phyloP scores from a whole-genome alignment of 2,797 vertebrate genomes.

The Cygnus olor region DNA sequence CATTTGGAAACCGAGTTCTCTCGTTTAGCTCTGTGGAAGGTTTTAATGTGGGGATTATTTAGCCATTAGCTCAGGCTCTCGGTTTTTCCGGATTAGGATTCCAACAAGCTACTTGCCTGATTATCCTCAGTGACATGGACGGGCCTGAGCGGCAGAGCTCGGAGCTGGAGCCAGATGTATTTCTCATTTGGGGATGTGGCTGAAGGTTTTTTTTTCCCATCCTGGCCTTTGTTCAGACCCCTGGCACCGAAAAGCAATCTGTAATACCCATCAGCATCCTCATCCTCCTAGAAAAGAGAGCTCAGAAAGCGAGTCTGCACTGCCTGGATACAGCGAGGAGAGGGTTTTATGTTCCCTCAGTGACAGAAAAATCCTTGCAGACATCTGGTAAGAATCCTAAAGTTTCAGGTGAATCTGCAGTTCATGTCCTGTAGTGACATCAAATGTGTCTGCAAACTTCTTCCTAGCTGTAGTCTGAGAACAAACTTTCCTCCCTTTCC shows the following conservation, averaged over 20 bases:
- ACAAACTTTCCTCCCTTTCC: neutral
- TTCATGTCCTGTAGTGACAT: neutral
- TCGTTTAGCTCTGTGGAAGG: neutral
- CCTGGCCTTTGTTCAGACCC: neutral
- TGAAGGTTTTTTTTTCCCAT: neutral
- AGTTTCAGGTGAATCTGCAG: neutral
- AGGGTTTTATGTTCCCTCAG: neutral
- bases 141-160: neutral
- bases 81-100: constrained; percentile 29
- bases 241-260: neutral
- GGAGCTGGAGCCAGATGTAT: neutral
- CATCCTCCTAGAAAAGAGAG: neutral
- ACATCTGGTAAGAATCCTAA: neutral
- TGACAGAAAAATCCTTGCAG: neutral
- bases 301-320: neutral
- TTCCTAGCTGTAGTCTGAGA: neutral
- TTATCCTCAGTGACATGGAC: neutral
- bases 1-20: neutral
- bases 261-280: neutral
- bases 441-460: neutral
- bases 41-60: constrained; percentile 47
- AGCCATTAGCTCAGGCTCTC: constrained; percentile 18
- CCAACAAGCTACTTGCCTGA: constrained; percentile 28
- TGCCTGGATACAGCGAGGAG: neutral
- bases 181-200: neutral